Evolutionary conservation across 2,797 vertebrate genomes (phyloP).

Genomic region (Cynopterus sphinx): DNA sequence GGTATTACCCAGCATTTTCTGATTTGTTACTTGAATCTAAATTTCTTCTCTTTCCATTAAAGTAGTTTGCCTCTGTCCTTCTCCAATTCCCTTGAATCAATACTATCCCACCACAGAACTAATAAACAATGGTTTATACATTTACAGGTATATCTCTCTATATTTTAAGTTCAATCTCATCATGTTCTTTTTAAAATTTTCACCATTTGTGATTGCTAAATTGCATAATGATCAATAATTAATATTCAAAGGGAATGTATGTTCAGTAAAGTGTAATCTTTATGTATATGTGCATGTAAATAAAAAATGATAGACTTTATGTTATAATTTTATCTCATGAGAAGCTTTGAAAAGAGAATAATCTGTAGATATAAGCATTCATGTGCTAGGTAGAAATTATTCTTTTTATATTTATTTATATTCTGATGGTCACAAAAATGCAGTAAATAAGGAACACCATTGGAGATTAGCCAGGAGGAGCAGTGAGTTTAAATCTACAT

Average conservation of each 20-base stretch:
- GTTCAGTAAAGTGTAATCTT: neutral
- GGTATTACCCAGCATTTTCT: neutral
- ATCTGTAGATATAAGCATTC: neutral
- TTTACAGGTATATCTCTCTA: neutral
- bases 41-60: neutral
- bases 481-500: neutral
- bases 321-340: neutral
- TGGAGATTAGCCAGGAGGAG: neutral
- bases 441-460: neutral
- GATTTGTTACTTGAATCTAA: neutral
- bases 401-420: neutral
- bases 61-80: neutral
- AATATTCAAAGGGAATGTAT: slow-evolving; percentile 18
- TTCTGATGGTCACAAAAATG: neutral
- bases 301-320: neutral
- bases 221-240: neutral
- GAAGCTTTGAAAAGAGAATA: slow-evolving; percentile 1
- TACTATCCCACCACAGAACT: neutral
- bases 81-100: neutral
- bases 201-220: neutral
- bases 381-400: neutral
- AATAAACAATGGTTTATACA: neutral
- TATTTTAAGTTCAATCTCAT: neutral
- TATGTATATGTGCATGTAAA: neutral
- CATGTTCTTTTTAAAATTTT: neutral